A percentile compares a stretch with the other conserved stretches of the same genome.
These are phyloP conservation scores for Incurvaria masculella DNA, from an alignment of 2,888 invertebrate species.

Conservation along the genomic window DNA sequence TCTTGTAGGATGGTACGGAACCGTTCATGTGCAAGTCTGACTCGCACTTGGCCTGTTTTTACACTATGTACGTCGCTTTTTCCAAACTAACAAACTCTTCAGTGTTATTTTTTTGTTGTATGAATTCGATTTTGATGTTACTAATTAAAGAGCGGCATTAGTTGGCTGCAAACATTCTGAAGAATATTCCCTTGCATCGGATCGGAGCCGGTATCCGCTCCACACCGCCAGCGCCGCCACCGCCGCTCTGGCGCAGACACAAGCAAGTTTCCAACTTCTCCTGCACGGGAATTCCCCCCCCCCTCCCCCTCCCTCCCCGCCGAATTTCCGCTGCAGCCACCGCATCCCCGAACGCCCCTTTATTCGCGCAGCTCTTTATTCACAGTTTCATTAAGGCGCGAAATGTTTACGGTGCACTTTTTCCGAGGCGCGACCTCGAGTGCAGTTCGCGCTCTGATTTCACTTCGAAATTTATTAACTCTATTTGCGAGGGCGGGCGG, in stretches of 20 bases:
- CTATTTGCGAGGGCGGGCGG: neutral
- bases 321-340: constrained; percentile 1
- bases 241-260: neutral
- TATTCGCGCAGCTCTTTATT: neutral
- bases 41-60: too few species aligned
- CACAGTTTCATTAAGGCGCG: neutral
- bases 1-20: too few species aligned
- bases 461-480: neutral
- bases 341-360: neutral
- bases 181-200: too few species aligned
- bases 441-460: neutral
- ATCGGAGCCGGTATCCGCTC: too few species aligned
- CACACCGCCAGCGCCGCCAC: too few species aligned
- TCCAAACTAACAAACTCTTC: too few species aligned
- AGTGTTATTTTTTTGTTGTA: too few species aligned
- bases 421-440: neutral
- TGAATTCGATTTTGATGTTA: too few species aligned
- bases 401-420: constrained; percentile 1
- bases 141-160: too few species aligned
- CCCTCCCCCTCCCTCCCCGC: neutral
- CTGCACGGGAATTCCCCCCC: neutral
- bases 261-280: constrained; percentile 1
- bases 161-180: too few species aligned
- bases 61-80: too few species aligned
- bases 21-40: too few species aligned